Evolutionary conservation across 2,797 vertebrate genomes (phyloP), one percentile per base, ranked within the genome.

Genomic region (Eurystomus glaucurus): DNA sequence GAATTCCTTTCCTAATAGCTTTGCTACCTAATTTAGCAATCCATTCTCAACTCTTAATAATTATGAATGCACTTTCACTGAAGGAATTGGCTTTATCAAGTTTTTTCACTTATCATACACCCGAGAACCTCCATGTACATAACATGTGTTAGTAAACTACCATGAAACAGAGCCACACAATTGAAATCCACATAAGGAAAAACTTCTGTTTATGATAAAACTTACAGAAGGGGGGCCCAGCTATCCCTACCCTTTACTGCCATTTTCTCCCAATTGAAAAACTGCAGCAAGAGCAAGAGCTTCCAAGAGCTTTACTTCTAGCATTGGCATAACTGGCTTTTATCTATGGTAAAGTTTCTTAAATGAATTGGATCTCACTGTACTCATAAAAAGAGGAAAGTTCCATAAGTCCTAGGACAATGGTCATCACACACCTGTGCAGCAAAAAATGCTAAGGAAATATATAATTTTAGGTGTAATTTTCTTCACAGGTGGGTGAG

Each of bases 301-400:
- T 52, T 33, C n/a, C 55, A 77, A 65, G 52, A 74, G 11, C 25
- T 75, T 60, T n/a, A 64, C 21, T 62, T 64, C 4, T 12, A 21
- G 28, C 10, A 52, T 37, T 37, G 37, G 37, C 37, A 37, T 37
- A 37, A 37, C 37, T 37, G 37, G 37, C 37, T 37, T 37, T 16
- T 31, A 61, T 28, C 20, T 51, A 10, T 7, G 13, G 5, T 39
- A 39, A 37, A 71, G 11, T 28, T 76, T 14, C 16, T 68, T 71
- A 26, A 26, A 55, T 8, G 5, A 84, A 76, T 57, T 16, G 3
- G 6, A 52, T 8, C 25, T 55, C 31, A 18, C 15, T 16, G 39
- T n/a, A 57, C 9, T 60, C 15, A 22, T 5, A 6, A 35, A 45
- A 64, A 21, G 43, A 55, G 29, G 2, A 46, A 0, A 35, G 0